A percentile compares a stretch with the other conserved stretches of the same genome.
Conservation (phyloP, 2,113 vertebrate genomes). For the Odocoileus hemionus region DNA sequence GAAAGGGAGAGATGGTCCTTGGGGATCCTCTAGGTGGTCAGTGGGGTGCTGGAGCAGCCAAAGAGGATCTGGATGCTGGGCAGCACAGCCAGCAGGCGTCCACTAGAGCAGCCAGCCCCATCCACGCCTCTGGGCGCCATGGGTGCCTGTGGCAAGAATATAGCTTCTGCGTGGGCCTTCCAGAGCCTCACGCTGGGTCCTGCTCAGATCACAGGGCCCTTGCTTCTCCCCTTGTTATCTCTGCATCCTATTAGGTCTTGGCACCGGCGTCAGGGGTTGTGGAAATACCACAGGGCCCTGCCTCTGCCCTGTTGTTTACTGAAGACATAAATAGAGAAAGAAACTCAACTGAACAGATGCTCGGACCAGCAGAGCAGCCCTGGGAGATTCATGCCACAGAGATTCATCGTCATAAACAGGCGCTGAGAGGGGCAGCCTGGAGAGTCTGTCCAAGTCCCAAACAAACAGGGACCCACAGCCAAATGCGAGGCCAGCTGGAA, state of each 20-base stretch:
- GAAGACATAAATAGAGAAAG: conserved; percentile 23
- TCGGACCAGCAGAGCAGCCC: neutral
- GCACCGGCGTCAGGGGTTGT: neutral
- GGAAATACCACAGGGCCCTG: conserved; percentile 12
- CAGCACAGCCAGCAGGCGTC: neutral
- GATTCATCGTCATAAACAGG: neutral
- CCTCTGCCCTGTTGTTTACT: conserved; percentile 11
- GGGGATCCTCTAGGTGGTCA: neutral
- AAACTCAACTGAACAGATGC: neutral
- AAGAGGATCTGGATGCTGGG: neutral
- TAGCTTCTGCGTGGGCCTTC: neutral
- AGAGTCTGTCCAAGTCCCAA: neutral
- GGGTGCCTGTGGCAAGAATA: neutral
- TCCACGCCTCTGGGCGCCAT: rapidly evolving
- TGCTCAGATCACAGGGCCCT: rapidly evolving
- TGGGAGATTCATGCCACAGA: neutral
- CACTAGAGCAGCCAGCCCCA: neutral
- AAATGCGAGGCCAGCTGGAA: neutral
- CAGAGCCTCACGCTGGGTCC: neutral
- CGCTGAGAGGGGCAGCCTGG: neutral
- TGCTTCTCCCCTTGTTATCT: neutral
- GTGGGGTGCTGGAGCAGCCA: neutral
- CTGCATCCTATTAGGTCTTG: conserved; percentile 34
- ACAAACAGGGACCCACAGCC: neutral
- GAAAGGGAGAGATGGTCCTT: neutral